Conservation (phyloP, 2,888 invertebrate species). For the Lathronympha strigana region DNA sequence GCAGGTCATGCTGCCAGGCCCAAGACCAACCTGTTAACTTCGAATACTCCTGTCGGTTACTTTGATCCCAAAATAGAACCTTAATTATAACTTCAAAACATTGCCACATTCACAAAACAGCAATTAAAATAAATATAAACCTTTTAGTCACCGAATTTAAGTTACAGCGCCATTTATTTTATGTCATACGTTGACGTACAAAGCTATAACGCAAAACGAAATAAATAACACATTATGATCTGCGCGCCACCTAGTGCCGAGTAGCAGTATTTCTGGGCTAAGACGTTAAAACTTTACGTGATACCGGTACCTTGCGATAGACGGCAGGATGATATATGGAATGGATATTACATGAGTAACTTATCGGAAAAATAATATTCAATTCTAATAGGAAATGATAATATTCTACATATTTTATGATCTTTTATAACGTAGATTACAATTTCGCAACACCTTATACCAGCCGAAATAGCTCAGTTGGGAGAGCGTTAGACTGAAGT, state of each 20-base stretch:
- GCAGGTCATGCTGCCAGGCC: too few relatives aligned
- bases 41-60: too few relatives aligned
- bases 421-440: background rate
- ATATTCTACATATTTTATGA: background rate
- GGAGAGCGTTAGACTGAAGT: constrained; percentile 67
- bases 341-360: too few relatives aligned
- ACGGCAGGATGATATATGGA: constrained; percentile 10
- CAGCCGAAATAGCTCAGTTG: constrained; percentile 66
- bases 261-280: constrained; percentile 4
- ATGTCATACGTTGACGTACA: background rate
- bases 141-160: too few relatives aligned
- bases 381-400: too few relatives aligned
- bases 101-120: background rate
- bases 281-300: background rate
- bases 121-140: too few relatives aligned
- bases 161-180: background rate
- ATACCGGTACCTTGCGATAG: background rate
- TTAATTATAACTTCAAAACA: too few relatives aligned
- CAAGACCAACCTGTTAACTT: too few relatives aligned
- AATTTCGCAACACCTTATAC: constrained; percentile 6
- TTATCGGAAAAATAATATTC: too few relatives aligned
- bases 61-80: too few relatives aligned
- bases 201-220: too few relatives aligned
- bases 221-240: background rate
- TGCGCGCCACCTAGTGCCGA: constrained; percentile 21